Base-by-base conservation (phyloP, 2,113 vertebrate species). In the Gambusia affinis region DNA sequence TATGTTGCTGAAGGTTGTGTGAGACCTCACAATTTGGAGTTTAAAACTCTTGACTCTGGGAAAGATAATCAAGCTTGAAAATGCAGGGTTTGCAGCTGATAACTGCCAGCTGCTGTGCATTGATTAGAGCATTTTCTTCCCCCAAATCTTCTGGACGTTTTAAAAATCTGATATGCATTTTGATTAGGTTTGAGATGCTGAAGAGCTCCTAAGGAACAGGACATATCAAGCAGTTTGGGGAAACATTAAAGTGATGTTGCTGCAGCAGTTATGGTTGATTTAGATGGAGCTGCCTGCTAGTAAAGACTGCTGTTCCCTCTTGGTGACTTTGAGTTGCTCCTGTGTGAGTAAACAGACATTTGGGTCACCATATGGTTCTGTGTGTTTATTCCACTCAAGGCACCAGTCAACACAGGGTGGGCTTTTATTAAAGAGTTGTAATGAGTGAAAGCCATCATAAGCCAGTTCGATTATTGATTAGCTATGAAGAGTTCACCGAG, bases 361-460 rank as follows among this genome's bases (percentile, higher is more conserved):
- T 82, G 30, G 66, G 81, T 78, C 79, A 81, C 78, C 77, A 67
- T 82, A 65, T 76, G 69, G 33, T 31, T 74, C 62, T 63, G 60
- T 70, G 72, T 74, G 67, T 76, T 85, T 82, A 75, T 82, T 60
- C 78, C 69, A 29, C 74, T 73, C 70, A 76, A 65, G 78, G 75
- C 77, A 78, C 76, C 79, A 82, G 74, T 89, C 81, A 86, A 88
- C 73, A 80, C 87, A 83, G 92, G 89, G 81, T 89, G 83, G 85
- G 84, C 88, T 92, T 91, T 92, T 94, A 93, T 93, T 93, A 93
- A 94, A 93, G 92, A 88, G 86, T 89, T 88, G 87, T 93, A 94
- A 94, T 93, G 91, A 93, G 91, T 90, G 89, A 88, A 90, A 88
- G 84, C 87, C 89, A 92, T 93, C 90, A 90, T 83, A 85, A 90